phyloP scores from a whole-genome alignment of 2,888 invertebrate genomes.

The Drosophila anomalata region DNA sequence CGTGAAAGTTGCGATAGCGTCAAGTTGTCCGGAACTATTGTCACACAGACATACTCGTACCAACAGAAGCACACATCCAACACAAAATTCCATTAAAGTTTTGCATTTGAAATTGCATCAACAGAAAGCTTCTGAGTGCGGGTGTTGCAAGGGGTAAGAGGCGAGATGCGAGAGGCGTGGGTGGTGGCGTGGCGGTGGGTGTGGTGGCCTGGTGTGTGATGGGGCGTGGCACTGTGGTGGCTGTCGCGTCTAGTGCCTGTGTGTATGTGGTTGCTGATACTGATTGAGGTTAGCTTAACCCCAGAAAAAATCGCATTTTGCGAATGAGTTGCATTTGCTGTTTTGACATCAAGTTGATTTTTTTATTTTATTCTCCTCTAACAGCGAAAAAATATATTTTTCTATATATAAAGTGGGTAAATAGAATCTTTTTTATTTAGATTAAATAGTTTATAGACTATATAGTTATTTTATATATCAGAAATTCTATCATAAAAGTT shows the following conservation, averaged over 20 bases:
- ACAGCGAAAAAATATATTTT: not conserved
- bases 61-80: conserved; percentile 24
- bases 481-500: no score
- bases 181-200: conserved; percentile 3
- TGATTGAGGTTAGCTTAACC: conserved; percentile 51
- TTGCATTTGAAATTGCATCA: conserved; percentile 70
- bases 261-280: conserved; percentile 30
- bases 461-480: no score
- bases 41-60: conserved; percentile 29
- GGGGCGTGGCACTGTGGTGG: conserved; percentile 39
- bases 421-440: not conserved
- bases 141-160: conserved; percentile 2
- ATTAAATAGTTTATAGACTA: no score
- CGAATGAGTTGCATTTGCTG: not conserved
- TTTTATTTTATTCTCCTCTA: not conserved
- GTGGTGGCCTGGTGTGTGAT: conserved; percentile 24
- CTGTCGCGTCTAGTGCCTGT: conserved; percentile 10
- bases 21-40: conserved; percentile 60
- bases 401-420: not conserved
- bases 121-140: conserved; percentile 39
- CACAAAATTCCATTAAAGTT: conserved; percentile 70
- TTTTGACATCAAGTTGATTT: not conserved
- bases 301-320: conserved; percentile 11
- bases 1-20: conserved; percentile 50
- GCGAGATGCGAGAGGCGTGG: conserved; percentile 2